phyloP scores from a whole-genome alignment of 1,140 invertebrate species.

The Schlechtendalia chinensis region DNA sequence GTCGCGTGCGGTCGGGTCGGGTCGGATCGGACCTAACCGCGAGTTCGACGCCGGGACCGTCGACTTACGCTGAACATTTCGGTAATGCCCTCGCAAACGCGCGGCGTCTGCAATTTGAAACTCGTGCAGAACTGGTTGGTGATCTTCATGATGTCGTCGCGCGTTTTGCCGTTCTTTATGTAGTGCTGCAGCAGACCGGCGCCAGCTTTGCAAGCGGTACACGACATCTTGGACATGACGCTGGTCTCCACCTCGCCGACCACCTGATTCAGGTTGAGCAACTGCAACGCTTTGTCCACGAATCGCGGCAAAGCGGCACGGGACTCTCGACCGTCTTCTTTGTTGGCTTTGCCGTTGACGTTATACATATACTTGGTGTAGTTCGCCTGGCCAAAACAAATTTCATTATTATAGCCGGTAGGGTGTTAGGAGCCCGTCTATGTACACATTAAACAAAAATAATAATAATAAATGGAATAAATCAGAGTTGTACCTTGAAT shows the following conservation, averaged over 20 bases:
- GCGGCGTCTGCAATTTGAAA: conserved; percentile 76
- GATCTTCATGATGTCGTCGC: conserved; percentile 80
- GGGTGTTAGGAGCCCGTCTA: too few relatives aligned
- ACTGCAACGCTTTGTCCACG: conserved; percentile 76
- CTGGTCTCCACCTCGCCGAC: conserved; percentile 84
- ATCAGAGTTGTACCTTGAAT: too few relatives aligned
- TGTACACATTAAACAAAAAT: too few relatives aligned
- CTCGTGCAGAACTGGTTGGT: conserved; percentile 83
- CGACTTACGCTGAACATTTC: conserved; percentile 74
- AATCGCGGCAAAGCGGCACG: conserved; percentile 70
- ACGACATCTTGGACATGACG: conserved; percentile 86
- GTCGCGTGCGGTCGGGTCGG: too few relatives aligned
- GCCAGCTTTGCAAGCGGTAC: conserved; percentile 85
- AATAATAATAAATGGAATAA: too few relatives aligned
- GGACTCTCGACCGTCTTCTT: conserved; percentile 54
- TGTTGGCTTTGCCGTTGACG: conserved; percentile 64
- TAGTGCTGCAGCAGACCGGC: conserved; percentile 82
- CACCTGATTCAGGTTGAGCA: conserved; percentile 80
- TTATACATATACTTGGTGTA: conserved; percentile 26
- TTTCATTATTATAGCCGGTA: too few relatives aligned
- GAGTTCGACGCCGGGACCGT: too few relatives aligned
- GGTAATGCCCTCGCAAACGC: conserved; percentile 84
- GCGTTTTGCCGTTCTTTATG: conserved; percentile 75
- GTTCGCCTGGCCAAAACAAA: conserved; percentile 27
- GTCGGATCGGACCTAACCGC: too few relatives aligned